phyloP scores from a whole-genome alignment of 2,888 invertebrate genomes.

The Eledona agricola region DNA sequence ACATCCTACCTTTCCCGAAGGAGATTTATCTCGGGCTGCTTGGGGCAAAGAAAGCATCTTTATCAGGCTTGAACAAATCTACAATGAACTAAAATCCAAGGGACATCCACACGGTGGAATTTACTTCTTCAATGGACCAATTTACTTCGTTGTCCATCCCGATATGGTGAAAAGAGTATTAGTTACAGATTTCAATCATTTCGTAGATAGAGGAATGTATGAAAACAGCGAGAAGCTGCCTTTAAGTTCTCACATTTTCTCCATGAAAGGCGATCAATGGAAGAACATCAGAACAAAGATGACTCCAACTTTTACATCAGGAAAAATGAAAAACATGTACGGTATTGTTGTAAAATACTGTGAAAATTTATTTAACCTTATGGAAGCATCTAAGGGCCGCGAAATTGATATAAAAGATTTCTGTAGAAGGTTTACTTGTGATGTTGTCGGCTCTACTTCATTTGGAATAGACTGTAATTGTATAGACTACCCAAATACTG shows the following conservation, averaged over 20 bases:
- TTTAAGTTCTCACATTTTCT: slow-evolving; percentile 29
- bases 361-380: slow-evolving; percentile 15
- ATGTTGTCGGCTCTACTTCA: slow-evolving; percentile 36
- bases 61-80: slow-evolving; percentile 17
- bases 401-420: slow-evolving; percentile 28
- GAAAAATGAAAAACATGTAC: slow-evolving; percentile 30
- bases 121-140: slow-evolving; percentile 42
- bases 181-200: slow-evolving; percentile 49
- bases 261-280: slow-evolving; percentile 29
- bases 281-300: slow-evolving; percentile 24
- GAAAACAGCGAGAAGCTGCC: slow-evolving; percentile 19
- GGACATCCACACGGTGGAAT: slow-evolving; percentile 37
- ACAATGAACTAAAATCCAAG: slow-evolving; percentile 37
- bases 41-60: slow-evolving; percentile 23
- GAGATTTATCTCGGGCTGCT: slow-evolving; percentile 15
- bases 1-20: slow-evolving; percentile 19
- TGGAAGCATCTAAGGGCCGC: neutral
- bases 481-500: slow-evolving; percentile 27
- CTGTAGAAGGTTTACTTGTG: slow-evolving; percentile 33
- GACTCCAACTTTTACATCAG: slow-evolving; percentile 29
- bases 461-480: slow-evolving; percentile 39
- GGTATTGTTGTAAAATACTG: slow-evolving; percentile 19
- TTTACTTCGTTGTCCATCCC: slow-evolving; percentile 46
- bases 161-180: slow-evolving; percentile 47
- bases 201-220: slow-evolving; percentile 37